Base-by-base conservation (phyloP, 2,797 vertebrate genomes). In the Tarsius wallacei region DNA sequence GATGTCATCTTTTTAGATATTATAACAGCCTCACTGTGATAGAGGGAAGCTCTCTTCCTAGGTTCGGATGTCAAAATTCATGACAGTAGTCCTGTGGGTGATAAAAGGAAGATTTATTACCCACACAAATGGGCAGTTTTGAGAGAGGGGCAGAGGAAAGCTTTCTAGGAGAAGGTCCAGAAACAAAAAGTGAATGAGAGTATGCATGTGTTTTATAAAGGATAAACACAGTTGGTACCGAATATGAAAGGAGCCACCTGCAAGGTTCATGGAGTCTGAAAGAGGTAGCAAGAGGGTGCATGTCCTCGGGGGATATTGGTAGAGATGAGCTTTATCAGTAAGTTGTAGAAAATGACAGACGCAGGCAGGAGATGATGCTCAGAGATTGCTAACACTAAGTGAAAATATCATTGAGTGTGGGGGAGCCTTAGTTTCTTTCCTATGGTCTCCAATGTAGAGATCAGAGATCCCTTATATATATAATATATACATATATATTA, bases 41-140 rank as follows among this genome's bases (percentile, higher is more conserved):
- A 11, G 51, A 33, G 55, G 47, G 51, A 61, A 74, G 13, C 31
- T 66, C 63, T 49, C 51, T 90, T 64, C 33, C 51, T 85, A 85
- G 85, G 84, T 89, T 74, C 42, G 70, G n/a, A 61, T 93, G 47
- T 74, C 66, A 94, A 0, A 88, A 85, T 16, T 66, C 36, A 16
- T 59, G 36, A 42, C 47, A 19, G 57, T 73, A 64, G 31, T 74
- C 13, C 51, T 81, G 51, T 80, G 42, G 24, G 9, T 66, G 51
- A 36, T 85, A 73, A 49, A 64, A 73, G 42, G 47, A 87, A 71
- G 21, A 68, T 88, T 94, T 88, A 64, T 84, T 66, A 61, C 26
- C 22, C 36, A 53, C n/a, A 78, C 28, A 61, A 11, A 31, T 73
- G 57, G 68, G 51, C 22, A 74, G 33, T 84, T 91, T 71, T 80